Base-by-base conservation (phyloP, 2,113 vertebrate genomes). In the Pelecanus crispus region DNA sequence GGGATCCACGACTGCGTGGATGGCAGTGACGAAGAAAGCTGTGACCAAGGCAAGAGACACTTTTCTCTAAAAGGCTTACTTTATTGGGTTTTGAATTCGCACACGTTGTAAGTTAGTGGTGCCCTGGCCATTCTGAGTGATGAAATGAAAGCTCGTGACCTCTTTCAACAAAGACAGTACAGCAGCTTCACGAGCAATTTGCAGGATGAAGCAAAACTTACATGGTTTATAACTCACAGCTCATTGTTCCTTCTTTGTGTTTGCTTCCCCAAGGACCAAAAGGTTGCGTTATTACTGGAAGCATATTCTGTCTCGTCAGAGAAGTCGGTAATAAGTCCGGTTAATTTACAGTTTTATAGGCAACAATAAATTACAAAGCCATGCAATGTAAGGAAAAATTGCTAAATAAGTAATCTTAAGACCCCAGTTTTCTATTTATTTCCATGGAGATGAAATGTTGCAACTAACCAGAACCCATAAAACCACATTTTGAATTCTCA, bases 1-100 rank as follows among this genome's bases (percentile, higher is more conserved):
- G 99, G 99, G 9, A 98, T 99, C 93, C 97, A 98, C 5, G 99
- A 99, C 97, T 99, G 99, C 52, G 98, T 99, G 97, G 99, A 99
- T 95, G 98, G 98, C 95, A 99, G 99, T 7, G 99, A 99, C 6
- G 99, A 99, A 97, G 98, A 99, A n/a, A 98, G 97, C 96, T 99
- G 99, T 95, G 98, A 98, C 81, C 97, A 95, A 96, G 98, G 99
- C 97, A 75, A 97, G 97, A 47, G 21, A 22, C 2, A 0, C 40
- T 86, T 45, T 38, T 61, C 44, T 59, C 65, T 47, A 10, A 68
- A 75, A 34, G 18, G 20, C 50, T 80, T 74, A 6, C 9, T 56
- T 50, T 44, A 4, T 21, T 24, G 32, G 4, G 0, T 16, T 20
- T 52, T 91, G 29, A 24, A 15, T 75, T 36, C 74, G 20, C 5